Percentiles rank a stretch among this genome's conserved stretches.
Conservation (phyloP, 2,113 vertebrate genomes). For the Sinocyclocheilus maitianheensis region DNA sequence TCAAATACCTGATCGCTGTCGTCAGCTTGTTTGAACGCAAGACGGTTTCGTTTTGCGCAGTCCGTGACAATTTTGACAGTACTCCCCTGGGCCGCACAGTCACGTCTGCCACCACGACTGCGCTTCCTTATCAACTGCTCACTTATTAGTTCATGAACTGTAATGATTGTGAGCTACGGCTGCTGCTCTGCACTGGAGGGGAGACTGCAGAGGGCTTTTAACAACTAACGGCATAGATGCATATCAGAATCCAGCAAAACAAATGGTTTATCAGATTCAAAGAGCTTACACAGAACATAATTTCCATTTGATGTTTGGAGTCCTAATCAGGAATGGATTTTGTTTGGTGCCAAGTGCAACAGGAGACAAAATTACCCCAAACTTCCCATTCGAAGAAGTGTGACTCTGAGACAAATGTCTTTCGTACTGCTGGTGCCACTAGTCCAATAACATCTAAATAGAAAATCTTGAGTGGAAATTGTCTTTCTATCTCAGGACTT, state of each 20-base stretch:
- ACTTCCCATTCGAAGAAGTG: slow-evolving; percentile 9
- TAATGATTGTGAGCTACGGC: slow-evolving; percentile 34
- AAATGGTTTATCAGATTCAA: slow-evolving; percentile 40
- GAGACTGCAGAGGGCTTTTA: slow-evolving; percentile 20
- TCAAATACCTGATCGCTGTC: slow-evolving; percentile 28
- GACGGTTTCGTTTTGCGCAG: slow-evolving; percentile 30
- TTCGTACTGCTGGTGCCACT: slow-evolving; percentile 53
- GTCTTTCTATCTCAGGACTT: slow-evolving; percentile 56
- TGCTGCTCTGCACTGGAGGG: slow-evolving; percentile 20
- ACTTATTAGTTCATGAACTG: slow-evolving; percentile 49
- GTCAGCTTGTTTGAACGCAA: slow-evolving; percentile 40
- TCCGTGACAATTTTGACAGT: slow-evolving; percentile 33
- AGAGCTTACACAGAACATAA: slow-evolving; percentile 23
- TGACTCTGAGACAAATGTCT: slow-evolving; percentile 1
- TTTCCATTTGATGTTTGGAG: slow-evolving; percentile 45
- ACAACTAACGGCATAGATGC: slow-evolving; percentile 36
- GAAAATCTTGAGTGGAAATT: slow-evolving; percentile 59
- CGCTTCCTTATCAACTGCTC: slow-evolving; percentile 50
- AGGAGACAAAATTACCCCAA: slow-evolving; percentile 9
- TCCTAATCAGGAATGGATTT: slow-evolving; percentile 35
- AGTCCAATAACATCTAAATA: slow-evolving; percentile 54
- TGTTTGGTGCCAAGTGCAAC: slow-evolving; percentile 24
- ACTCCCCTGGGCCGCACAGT: slow-evolving; percentile 34
- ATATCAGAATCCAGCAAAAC: slow-evolving; percentile 36
- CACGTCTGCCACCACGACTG: slow-evolving; percentile 50